Percentiles rank a stretch among this genome's conserved stretches.
phyloP scores from a whole-genome alignment of 2,797 vertebrate species.

The Muscicapa comitata region DNA sequence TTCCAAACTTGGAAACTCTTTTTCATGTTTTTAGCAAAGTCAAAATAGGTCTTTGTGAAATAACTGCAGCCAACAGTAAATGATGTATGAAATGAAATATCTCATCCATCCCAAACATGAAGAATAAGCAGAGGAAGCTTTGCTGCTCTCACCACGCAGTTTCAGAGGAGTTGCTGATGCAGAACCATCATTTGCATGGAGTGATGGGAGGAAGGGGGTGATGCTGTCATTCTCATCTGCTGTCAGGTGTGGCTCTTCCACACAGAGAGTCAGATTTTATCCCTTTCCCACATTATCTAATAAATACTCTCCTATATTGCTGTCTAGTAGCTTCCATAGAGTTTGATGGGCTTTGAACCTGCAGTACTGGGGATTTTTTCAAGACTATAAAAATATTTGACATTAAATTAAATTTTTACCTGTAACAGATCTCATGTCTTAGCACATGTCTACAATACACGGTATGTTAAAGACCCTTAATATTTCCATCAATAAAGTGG shows the following conservation, averaged over 20 bases:
- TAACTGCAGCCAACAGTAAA: slow-evolving; percentile 50
- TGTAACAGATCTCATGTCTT: background rate
- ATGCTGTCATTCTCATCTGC: slow-evolving; percentile 24
- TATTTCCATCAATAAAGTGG: background rate
- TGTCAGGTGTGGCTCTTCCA: background rate
- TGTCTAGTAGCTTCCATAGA: background rate
- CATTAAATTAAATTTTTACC: background rate
- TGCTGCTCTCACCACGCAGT: background rate
- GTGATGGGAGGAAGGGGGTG: background rate
- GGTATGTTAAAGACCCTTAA: background rate
- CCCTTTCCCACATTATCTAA: background rate
- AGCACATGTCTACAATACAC: background rate
- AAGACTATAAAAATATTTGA: background rate
- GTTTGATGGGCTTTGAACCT: background rate
- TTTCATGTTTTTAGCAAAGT: slow-evolving; percentile 39
- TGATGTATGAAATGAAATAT: slow-evolving; percentile 61
- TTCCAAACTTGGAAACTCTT: slow-evolving; percentile 35
- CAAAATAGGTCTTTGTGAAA: slow-evolving; percentile 53
- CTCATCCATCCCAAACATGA: slow-evolving; percentile 22
- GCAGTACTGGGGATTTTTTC: background rate
- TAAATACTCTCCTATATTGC: background rate
- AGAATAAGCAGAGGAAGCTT: slow-evolving; percentile 24
- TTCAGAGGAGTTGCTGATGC: background rate
- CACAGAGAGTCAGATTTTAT: background rate
- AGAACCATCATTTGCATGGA: background rate